Conservation (phyloP, 2,797 vertebrate genomes). For the Alca torda region DNA sequence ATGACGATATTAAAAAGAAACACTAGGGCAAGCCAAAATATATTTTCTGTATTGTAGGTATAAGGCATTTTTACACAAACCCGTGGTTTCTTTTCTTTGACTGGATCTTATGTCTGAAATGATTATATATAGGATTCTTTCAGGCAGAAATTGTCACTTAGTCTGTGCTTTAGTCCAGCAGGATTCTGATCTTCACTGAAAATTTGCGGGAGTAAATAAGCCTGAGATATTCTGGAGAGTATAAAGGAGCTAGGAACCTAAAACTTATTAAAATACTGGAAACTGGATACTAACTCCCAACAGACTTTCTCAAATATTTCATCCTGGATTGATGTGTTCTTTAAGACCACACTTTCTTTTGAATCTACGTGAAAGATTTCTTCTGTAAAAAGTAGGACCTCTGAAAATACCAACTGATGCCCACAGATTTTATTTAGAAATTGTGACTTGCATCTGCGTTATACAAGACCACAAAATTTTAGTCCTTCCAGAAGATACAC, state of each 20-base stretch:
- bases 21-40: not conserved
- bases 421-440: not conserved
- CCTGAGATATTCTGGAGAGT: not conserved
- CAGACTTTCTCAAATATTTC: not conserved
- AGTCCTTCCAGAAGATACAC: not conserved
- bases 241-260: not conserved
- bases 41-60: not conserved
- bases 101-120: not conserved
- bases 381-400: not conserved
- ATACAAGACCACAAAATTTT: not conserved
- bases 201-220: not conserved
- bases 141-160: not conserved
- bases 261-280: not conserved
- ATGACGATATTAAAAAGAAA: not conserved
- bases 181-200: not conserved
- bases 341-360: not conserved
- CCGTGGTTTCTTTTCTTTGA: not conserved
- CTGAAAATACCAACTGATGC: not conserved
- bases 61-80: not conserved
- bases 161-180: not conserved
- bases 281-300: not conserved
- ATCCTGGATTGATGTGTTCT: not conserved
- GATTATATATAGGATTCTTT: not conserved
- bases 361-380: not conserved
- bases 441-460: not conserved